Evolutionary conservation across 2,113 vertebrate genomes (phyloP).

Genomic region (Sebastes fasciatus): DNA sequence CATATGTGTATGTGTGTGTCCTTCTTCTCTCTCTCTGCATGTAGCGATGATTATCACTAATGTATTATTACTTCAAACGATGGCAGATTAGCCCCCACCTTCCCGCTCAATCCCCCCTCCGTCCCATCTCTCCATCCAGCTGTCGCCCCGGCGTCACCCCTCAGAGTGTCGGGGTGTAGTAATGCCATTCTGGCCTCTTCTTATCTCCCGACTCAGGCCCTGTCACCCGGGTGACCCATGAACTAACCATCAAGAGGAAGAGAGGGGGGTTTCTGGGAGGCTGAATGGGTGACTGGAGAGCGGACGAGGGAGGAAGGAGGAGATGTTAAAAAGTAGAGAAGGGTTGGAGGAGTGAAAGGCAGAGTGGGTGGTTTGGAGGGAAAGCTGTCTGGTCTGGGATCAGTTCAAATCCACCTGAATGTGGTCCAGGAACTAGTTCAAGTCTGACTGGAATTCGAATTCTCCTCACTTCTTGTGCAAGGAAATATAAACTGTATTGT

Average conservation of each 20-base stretch:
- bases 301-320: conserved; percentile 8
- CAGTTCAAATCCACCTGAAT: conserved; percentile 19
- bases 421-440: background rate
- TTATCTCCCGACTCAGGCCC: conserved; percentile 84
- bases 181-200: conserved; percentile 78
- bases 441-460: background rate
- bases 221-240: conserved; percentile 80
- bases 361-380: conserved; percentile 18
- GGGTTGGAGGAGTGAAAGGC: conserved; percentile 15
- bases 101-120: conserved; percentile 37
- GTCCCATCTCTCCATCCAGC: conserved; percentile 62
- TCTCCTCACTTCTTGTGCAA: background rate
- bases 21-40: conserved; percentile 56
- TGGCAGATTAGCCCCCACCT: conserved; percentile 77
- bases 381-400: conserved; percentile 20
- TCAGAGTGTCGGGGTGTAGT: conserved; percentile 70
- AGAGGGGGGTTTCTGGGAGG: conserved; percentile 23
- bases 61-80: conserved; percentile 81
- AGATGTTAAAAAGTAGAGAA: background rate
- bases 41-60: conserved; percentile 80
- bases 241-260: conserved; percentile 69
- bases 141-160: conserved; percentile 63
- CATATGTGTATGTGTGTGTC: conserved; percentile 27
- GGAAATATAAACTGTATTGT: background rate
- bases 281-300: conserved; percentile 38